Evolutionary conservation across 2,888 invertebrate genomes (phyloP), one percentile per base, ranked within the genome.

Genomic region (Phortica magna): DNA sequence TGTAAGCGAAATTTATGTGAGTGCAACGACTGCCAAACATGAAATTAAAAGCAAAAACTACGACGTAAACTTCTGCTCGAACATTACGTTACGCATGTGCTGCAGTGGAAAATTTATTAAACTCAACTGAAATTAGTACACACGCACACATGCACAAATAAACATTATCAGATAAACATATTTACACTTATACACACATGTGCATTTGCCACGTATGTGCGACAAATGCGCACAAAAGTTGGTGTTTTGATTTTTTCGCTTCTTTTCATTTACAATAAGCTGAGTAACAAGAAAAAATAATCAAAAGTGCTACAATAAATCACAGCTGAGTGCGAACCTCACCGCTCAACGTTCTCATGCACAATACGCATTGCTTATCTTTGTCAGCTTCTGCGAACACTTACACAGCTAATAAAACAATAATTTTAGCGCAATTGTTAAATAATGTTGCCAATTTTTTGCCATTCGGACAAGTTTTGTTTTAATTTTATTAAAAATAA

Each of bases 41-140:
- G 84, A 87, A 84, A 84, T 87, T 83, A 82, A 87, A 85, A 85
- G 77, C 83, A 87, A 82, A 71, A 61, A 57, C 82, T 65, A 76
- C 74, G 78, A 84, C 79, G 77, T 64, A 81, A 79, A 81, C 74
- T 81, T 81, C 59, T 78, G 77, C 82, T 77, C 7, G 7, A 61
- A 14, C 48, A 12, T 48, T 48, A 48, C 61, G 61, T 68, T 83
- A 84, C 84, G 83, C 84, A 86, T 83, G 80, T 81, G 85, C 79
- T 81, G 85, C 84, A 84, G 70, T 78, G 75, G 61, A 77, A 80
- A 86, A 84, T 85, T 82, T 83, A 83, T 87, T 85, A 83, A 87
- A 83, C 84, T 81, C 82, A 80, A 87, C 84, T 82, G 83, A 85
- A 85, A 87, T 87, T 84, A 83, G 83, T 82, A 79, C 87, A 80